Percentiles rank a stretch among this genome's conserved stretches.
phyloP scores from a whole-genome alignment of 2,797 vertebrate species.

The Melanotaenia boesemani region DNA sequence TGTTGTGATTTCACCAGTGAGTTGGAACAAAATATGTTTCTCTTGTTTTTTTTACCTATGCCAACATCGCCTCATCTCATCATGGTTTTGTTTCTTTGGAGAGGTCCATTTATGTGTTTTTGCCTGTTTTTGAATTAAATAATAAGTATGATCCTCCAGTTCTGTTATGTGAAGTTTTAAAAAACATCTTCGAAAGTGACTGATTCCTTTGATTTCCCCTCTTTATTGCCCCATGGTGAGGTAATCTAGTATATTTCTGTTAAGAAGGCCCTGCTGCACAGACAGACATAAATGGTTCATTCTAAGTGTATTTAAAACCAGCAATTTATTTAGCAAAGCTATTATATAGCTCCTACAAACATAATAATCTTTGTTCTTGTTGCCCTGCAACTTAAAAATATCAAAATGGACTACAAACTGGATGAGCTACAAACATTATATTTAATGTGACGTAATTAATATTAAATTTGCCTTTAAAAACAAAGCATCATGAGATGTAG shows the following conservation, averaged over 20 bases:
- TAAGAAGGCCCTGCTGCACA: background rate
- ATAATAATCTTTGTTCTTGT: too few species aligned
- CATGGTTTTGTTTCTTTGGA: background rate
- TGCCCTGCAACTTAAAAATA: background rate
- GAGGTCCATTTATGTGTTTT: background rate
- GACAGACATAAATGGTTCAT: background rate
- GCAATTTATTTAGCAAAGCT: too few species aligned
- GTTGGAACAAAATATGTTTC: too few species aligned
- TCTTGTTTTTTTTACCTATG: too few species aligned
- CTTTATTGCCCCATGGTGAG: too few species aligned
- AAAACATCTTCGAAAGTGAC: background rate
- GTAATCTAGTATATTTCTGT: too few species aligned
- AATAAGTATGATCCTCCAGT: background rate
- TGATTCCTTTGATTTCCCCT: background rate
- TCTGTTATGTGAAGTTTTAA: background rate
- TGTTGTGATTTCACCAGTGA: too few species aligned
- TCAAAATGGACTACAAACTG: background rate
- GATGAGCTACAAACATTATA: background rate
- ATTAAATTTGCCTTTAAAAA: too few species aligned
- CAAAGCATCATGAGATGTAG: too few species aligned
- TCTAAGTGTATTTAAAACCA: background rate
- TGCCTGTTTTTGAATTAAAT: background rate
- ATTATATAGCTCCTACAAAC: too few species aligned
- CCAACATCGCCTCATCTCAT: background rate
- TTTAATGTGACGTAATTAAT: too few species aligned